These are phyloP conservation scores for Vidua chalybeata DNA, from an alignment of 2,113 vertebrate species.

Conservation along the genomic window DNA sequence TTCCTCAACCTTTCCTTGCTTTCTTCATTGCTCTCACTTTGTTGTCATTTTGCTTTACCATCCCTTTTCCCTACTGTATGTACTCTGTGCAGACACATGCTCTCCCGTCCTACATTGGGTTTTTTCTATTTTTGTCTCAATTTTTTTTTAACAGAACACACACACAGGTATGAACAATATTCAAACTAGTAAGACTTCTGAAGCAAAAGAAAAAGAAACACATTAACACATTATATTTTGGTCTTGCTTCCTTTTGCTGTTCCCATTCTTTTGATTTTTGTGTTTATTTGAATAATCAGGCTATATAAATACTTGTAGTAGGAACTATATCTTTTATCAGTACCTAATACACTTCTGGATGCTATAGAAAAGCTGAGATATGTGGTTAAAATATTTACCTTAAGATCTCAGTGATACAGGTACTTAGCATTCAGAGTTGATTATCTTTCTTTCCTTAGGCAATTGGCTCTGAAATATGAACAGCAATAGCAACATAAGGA, in stretches of 20 bases:
- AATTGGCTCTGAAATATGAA: background rate
- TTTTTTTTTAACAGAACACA: background rate
- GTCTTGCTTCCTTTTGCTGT: background rate
- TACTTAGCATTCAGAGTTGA: background rate
- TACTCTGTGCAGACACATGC: background rate
- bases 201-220: background rate
- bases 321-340: background rate
- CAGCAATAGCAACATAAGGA: background rate
- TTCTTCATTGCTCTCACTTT: background rate
- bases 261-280: background rate
- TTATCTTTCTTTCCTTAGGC: background rate
- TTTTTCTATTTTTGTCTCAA: background rate
- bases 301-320: background rate
- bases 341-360: background rate
- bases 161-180: background rate
- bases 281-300: background rate
- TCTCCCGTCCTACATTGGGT: background rate
- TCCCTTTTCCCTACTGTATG: background rate
- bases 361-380: background rate
- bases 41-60: background rate
- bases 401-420: background rate
- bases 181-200: background rate
- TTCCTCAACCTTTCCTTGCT: background rate
- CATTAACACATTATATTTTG: background rate
- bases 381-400: background rate